A percentile compares a stretch with the other conserved stretches of the same genome.
phyloP scores from a whole-genome alignment of 53 echinoderm and acorn worm species.

The Antedon mediterranea region DNA sequence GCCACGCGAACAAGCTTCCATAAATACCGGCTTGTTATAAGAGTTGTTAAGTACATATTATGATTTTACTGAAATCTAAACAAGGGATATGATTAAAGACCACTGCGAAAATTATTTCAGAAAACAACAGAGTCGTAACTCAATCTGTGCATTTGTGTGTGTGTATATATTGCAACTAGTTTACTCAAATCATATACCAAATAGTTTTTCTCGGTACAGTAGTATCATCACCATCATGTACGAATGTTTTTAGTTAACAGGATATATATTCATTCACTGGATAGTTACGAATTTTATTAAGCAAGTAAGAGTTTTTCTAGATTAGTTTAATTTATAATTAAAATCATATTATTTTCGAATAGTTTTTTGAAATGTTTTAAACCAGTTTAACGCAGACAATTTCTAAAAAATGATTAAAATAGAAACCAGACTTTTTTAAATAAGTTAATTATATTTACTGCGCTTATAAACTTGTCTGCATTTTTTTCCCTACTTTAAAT shows the following conservation, averaged over 20 bases:
- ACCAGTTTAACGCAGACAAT: no score
- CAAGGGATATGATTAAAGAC: not conserved
- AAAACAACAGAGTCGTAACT: not conserved
- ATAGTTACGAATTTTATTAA: not conserved
- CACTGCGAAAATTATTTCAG: not conserved
- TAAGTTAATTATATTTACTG: no score
- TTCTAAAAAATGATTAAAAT: no score
- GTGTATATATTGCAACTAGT: not conserved
- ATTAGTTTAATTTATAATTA: no score
- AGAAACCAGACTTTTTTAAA: no score
- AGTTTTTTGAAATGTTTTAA: no score
- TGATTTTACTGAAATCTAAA: conserved; percentile 1
- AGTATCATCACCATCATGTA: not conserved
- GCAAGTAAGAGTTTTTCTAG: not conserved
- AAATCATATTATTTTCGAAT: no score
- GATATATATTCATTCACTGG: not conserved
- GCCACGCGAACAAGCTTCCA: not conserved
- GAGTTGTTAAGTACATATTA: not conserved
- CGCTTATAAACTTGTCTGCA: no score
- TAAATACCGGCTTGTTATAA: not conserved
- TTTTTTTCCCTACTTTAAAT: no score
- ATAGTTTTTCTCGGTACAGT: not conserved
- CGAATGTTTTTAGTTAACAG: not conserved
- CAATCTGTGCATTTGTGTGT: not conserved
- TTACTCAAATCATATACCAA: not conserved